These are phyloP conservation scores for Mesoligia furuncula DNA, from an alignment of 2,888 invertebrate genomes.

Conservation along the genomic window DNA sequence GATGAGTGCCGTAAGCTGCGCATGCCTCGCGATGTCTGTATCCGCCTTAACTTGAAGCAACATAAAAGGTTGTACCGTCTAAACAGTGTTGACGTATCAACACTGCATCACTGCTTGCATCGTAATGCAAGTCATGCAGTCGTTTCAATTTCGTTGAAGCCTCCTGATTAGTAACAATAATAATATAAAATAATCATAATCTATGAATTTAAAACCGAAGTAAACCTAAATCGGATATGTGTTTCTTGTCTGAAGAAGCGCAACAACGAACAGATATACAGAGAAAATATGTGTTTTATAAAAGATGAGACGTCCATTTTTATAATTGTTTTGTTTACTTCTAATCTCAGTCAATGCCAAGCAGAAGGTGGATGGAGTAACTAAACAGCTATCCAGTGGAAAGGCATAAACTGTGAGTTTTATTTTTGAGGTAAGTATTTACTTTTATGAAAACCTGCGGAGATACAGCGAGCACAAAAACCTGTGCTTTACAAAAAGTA, in stretches of 20 bases:
- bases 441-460: not conserved
- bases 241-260: not conserved
- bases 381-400: not conserved
- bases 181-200: not conserved
- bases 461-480: not conserved
- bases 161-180: not conserved
- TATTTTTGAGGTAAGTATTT: conserved; percentile 21
- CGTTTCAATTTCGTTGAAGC: not conserved
- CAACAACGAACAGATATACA: not conserved
- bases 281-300: not conserved
- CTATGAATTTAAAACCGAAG: not conserved
- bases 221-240: not conserved
- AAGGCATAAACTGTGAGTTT: conserved; percentile 19
- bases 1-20: too few relatives aligned
- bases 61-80: not conserved
- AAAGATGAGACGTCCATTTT: not conserved
- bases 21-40: too few relatives aligned
- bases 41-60: not conserved
- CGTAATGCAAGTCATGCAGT: not conserved
- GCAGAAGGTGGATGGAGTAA: not conserved
- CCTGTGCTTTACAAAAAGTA: conserved; percentile 20
- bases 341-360: not conserved
- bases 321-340: not conserved
- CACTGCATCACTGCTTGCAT: too few relatives aligned
- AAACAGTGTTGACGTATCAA: not conserved